These are phyloP conservation scores for Endomychus coccineus DNA, from an alignment of 2,888 invertebrate species.

Conservation along the genomic window DNA sequence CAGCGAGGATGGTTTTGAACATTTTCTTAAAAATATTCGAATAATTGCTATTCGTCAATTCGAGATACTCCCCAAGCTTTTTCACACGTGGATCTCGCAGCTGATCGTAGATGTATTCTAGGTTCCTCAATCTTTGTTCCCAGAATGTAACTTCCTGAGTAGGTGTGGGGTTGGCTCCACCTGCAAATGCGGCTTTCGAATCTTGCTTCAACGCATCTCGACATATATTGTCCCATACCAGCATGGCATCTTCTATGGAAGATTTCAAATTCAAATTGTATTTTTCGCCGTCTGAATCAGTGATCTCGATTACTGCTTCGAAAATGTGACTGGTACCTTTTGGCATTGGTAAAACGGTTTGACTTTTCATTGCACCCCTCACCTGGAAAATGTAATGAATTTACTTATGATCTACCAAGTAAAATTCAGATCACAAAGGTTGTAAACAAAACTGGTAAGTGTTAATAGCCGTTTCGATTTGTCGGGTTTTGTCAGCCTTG, in stretches of 20 bases:
- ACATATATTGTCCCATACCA: constrained; percentile 68
- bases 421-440: too few species aligned
- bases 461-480: not conserved
- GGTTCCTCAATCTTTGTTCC: constrained; percentile 65
- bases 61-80: constrained; percentile 65
- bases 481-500: not conserved
- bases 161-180: constrained; percentile 65
- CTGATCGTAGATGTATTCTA: constrained; percentile 83
- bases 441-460: not conserved
- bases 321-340: constrained; percentile 64
- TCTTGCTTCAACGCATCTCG: constrained; percentile 72
- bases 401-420: too few species aligned
- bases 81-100: constrained; percentile 74
- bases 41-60: constrained; percentile 73
- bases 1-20: constrained; percentile 70
- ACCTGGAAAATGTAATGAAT: constrained; percentile 44
- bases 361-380: constrained; percentile 76
- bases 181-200: constrained; percentile 61
- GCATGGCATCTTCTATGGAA: constrained; percentile 76
- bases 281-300: constrained; percentile 47
- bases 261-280: constrained; percentile 67
- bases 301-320: constrained; percentile 49
- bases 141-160: constrained; percentile 71
- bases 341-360: constrained; percentile 82
- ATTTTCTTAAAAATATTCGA: constrained; percentile 67